Evolutionary conservation across 2,888 invertebrate genomes (phyloP).

Genomic region (Scaeva pyrastri): DNA sequence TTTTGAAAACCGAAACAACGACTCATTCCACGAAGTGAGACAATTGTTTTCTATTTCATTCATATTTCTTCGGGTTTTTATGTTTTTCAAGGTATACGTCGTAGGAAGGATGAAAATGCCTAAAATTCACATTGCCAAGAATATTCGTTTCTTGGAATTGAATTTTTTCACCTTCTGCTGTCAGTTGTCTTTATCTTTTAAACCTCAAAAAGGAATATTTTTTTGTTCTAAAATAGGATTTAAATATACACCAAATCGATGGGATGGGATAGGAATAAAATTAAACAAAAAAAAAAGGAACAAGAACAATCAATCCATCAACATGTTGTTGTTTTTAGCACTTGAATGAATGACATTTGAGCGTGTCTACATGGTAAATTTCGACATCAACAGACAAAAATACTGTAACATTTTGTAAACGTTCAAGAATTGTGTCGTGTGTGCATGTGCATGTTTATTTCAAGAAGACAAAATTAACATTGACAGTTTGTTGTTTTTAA

Average conservation of each 20-base stretch:
- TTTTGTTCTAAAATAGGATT: slow-evolving; percentile 31
- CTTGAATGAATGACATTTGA: slow-evolving; percentile 30
- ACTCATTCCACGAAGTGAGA: slow-evolving; percentile 36
- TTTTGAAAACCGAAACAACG: not conserved
- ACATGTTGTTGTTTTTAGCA: slow-evolving; percentile 27
- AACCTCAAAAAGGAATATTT: slow-evolving; percentile 12
- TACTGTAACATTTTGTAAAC: not conserved
- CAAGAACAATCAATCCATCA: slow-evolving; percentile 41
- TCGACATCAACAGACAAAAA: not conserved
- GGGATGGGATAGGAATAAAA: slow-evolving; percentile 2
- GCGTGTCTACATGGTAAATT: slow-evolving; percentile 14
- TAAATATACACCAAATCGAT: not conserved
- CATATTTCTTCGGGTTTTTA: slow-evolving; percentile 27
- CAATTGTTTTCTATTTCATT: slow-evolving; percentile 22
- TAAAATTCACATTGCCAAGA: slow-evolving; percentile 4
- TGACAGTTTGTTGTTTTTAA: not conserved
- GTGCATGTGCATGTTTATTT: slow-evolving; percentile 7
- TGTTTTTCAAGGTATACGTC: not conserved
- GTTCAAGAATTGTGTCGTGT: not conserved
- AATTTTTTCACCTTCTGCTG: not conserved
- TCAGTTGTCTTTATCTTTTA: not conserved
- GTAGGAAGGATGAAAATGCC: not conserved
- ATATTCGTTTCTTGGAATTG: slow-evolving; percentile 35
- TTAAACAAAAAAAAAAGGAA: not conserved
- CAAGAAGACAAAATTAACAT: not conserved